Conservation (phyloP, 2,113 vertebrate species). For the Alethe diademata region DNA sequence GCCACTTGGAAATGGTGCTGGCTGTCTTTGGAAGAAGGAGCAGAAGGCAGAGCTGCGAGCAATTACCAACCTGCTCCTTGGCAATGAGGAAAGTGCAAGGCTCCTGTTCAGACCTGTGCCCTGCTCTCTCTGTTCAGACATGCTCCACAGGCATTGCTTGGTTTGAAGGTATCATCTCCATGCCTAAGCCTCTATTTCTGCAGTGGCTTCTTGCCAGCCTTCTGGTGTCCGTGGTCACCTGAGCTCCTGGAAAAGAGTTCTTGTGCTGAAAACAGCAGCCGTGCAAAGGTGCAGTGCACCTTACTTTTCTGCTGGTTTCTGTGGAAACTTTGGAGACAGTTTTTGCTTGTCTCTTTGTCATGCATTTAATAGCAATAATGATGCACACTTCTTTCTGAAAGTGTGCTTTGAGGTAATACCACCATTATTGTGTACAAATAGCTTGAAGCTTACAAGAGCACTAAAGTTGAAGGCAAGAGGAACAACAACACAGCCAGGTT, state of each 20-base stretch:
- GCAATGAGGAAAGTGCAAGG: background rate
- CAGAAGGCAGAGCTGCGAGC: background rate
- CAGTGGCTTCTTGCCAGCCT: background rate
- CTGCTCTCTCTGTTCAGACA: accelerated
- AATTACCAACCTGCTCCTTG: background rate
- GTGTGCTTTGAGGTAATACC: background rate
- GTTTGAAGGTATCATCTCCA: background rate
- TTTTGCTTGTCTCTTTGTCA: background rate
- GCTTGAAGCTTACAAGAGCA: background rate
- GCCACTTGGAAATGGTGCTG: background rate
- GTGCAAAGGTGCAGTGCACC: accelerated
- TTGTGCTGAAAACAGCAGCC: background rate
- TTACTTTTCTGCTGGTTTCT: background rate
- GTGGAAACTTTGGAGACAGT: background rate
- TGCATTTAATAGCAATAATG: background rate
- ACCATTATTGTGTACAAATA: background rate
- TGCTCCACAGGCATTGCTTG: background rate
- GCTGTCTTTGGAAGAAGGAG: background rate
- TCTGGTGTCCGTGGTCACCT: accelerated
- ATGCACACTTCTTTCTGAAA: background rate
- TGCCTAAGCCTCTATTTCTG: background rate
- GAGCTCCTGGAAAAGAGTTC: background rate
- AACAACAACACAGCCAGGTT: background rate
- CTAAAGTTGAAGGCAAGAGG: background rate
- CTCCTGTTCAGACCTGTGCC: background rate